Percentiles rank a stretch among this genome's conserved stretches.
Conservation (phyloP, 2,113 vertebrate species). For the Zosterops borbonicus region DNA sequence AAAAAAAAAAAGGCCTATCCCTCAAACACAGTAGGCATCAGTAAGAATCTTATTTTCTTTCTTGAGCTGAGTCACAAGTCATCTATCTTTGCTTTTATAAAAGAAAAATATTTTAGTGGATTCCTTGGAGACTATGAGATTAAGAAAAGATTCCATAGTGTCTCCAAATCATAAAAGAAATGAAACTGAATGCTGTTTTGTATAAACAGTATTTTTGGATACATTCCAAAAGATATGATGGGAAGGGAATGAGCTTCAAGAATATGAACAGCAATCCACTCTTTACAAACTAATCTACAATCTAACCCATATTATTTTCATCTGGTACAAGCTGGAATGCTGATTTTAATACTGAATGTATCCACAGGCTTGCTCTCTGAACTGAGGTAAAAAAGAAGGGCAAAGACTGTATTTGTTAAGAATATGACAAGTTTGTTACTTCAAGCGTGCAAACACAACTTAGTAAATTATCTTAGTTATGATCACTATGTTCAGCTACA, state of each 20-base stretch:
- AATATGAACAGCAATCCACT: background rate
- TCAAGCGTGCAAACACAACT: background rate
- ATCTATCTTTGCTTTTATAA: background rate
- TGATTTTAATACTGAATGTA: background rate
- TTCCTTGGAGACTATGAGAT: slow-evolving; percentile 22
- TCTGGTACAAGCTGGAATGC: background rate
- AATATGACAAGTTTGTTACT: background rate
- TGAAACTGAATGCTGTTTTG: background rate
- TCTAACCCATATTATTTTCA: background rate
- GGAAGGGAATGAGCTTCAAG: background rate
- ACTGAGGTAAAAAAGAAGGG: background rate
- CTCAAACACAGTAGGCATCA: background rate
- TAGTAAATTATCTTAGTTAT: background rate
- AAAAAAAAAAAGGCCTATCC: background rate
- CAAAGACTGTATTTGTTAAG: background rate
- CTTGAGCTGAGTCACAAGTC: background rate
- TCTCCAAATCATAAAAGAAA: background rate
- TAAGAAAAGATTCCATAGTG: slow-evolving; percentile 25
- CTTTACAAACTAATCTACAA: background rate
- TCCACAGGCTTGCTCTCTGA: background rate
- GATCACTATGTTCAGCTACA: background rate
- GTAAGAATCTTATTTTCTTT: background rate
- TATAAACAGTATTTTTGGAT: slow-evolving; percentile 6
- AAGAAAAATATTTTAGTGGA: background rate
- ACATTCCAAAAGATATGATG: background rate